These are phyloP conservation scores for Bos indicus DNA, from an alignment of 2,113 vertebrate genomes.

Conservation along the genomic window DNA sequence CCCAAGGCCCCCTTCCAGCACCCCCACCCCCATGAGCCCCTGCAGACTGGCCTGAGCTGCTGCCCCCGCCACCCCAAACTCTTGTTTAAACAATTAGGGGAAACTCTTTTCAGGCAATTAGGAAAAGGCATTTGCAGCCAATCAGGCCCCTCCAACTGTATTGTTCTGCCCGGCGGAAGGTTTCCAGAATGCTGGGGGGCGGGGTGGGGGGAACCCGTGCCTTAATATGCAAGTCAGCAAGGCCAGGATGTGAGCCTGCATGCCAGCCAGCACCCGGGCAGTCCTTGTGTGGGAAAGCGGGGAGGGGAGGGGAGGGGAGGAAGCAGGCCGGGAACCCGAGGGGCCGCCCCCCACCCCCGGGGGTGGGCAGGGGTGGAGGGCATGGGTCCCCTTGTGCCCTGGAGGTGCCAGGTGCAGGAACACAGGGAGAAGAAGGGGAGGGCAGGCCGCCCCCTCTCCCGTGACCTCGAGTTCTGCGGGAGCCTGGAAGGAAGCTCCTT, in stretches of 20 bases:
- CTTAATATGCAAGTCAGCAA: neutral
- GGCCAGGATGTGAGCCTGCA: fast-evolving
- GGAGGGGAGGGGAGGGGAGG: neutral
- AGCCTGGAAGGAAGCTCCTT: neutral
- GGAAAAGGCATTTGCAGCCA: neutral
- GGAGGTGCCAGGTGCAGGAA: fast-evolving
- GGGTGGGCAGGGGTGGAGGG: neutral
- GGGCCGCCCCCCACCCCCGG: fast-evolving
- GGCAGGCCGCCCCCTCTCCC: neutral
- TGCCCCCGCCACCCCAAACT: neutral
- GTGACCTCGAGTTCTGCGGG: neutral
- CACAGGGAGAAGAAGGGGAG: fast-evolving
- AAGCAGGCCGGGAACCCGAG: neutral
- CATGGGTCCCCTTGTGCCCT: fast-evolving
- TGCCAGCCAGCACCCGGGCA: neutral
- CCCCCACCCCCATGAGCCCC: neutral
- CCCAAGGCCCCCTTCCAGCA: neutral
- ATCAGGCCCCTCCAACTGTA: neutral
- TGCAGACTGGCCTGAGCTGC: slow-evolving; percentile 11
- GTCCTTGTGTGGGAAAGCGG: neutral
- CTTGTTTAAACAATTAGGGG: slow-evolving; percentile 44
- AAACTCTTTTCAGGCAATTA: slow-evolving; percentile 56
- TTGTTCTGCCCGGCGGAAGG: neutral
- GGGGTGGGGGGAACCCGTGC: fast-evolving
- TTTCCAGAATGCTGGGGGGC: neutral